Evolutionary conservation across 2,888 invertebrate species (phyloP), one percentile per base, ranked within the genome.

Genomic region (Dione juno): DNA sequence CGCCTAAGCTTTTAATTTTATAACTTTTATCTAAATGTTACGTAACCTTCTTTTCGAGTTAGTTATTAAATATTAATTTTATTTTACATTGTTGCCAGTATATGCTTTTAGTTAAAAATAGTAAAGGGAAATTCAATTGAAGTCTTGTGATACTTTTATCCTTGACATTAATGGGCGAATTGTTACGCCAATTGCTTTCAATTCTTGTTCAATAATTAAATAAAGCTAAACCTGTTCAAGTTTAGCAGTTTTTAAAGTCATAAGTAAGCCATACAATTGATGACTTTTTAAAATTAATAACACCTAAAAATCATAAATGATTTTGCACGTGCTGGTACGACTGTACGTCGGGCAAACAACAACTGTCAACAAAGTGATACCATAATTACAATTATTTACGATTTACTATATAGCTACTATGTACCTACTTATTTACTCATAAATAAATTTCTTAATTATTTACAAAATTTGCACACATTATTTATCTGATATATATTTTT

Each of bases 161-260:
- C 50, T 67, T 48, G 19, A 10, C 11, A 37, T 14, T 58, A 67
- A 67, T 58, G n/a, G 48, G 9, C 8, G 40, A 19, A 67, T 58
- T 67, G 67, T 58, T 67, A 40, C 40, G 50, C 48, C 48, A 67
- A 67, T 67, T 67, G 19, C 16, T 37, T 57, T 58, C 48, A 57
- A 58, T 66, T 66, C 14, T 35, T 11, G 19, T 37, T 16, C 45
- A n/a, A 61, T 11, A 48, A 16, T 16, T 48, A n/a, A 48, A 21
- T 28, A 35, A 48, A 28, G 14, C 21, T 28, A 16, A 35, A 48
- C 0, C 10, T 7, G n/a, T n/a, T n/a, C n/a, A n/a, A n/a, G n/a
- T n/a, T n/a, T n/a, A n/a, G n/a, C n/a, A n/a, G n/a, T n/a, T n/a
- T n/a, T n/a, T n/a, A n/a, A n/a, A n/a, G n/a, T n/a, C n/a, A n/a